A percentile compares a stretch with the other conserved stretches of the same genome.
phyloP scores from a whole-genome alignment of 2,797 vertebrate species.

The Diplodus sargus region DNA sequence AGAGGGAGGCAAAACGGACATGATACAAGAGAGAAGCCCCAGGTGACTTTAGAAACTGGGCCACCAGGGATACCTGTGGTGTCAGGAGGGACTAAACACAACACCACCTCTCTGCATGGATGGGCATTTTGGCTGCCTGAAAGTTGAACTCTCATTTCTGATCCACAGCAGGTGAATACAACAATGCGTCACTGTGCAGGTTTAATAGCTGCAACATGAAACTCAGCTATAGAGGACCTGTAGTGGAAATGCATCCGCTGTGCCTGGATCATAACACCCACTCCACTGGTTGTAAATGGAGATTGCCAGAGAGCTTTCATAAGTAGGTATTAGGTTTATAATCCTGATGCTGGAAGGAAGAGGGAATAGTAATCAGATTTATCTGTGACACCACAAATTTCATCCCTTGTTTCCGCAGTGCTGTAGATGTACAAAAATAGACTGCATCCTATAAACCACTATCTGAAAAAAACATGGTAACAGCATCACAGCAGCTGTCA shows the following conservation, averaged over 20 bases:
- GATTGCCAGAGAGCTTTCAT: constrained; percentile 56
- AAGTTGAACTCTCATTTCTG: constrained; percentile 45
- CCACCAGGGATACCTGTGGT: constrained; percentile 49
- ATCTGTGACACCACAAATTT: constrained; percentile 64
- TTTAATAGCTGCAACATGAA: constrained; percentile 34
- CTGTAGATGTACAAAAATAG: constrained; percentile 61
- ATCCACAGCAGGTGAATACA: constrained; percentile 41
- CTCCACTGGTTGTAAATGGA: constrained; percentile 52
- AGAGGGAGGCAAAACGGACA: constrained; percentile 46
- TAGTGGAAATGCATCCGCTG: constrained; percentile 22
- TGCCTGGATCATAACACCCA: constrained; percentile 36
- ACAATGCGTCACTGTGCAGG: constrained; percentile 34
- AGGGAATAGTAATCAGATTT: constrained; percentile 74
- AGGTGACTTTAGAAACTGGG: constrained; percentile 59
- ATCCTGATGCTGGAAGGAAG: constrained; percentile 70
- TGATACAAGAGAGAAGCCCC: constrained; percentile 35
- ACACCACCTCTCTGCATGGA: constrained; percentile 40
- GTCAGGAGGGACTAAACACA: constrained; percentile 49
- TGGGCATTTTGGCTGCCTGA: constrained; percentile 28
- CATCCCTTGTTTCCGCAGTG: constrained; percentile 44
- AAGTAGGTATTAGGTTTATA: constrained; percentile 76
- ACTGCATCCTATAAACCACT: constrained; percentile 21
- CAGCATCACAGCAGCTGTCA: constrained; percentile 1
- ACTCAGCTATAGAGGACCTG: constrained; percentile 27
- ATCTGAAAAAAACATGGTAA: constrained; percentile 35